A percentile compares a stretch with the other conserved stretches of the same genome.
phyloP scores from a whole-genome alignment of 1,140 invertebrate genomes.

The Hesperophylax magnus region DNA sequence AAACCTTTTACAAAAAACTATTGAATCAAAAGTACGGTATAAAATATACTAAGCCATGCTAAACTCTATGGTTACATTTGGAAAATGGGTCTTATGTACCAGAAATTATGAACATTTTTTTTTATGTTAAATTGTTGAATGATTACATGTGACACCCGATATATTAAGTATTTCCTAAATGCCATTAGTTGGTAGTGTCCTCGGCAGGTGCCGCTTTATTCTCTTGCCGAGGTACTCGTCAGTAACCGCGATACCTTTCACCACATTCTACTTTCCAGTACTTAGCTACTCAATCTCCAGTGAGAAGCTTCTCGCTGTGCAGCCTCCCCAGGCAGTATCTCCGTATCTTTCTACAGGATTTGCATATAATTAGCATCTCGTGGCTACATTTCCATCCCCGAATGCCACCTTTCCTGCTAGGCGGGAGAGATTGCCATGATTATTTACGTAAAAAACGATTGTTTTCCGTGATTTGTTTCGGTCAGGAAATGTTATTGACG shows the following conservation, averaged over 20 bases:
- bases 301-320: neutral
- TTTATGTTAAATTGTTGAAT: no score
- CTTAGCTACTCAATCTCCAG: slow-evolving; percentile 16
- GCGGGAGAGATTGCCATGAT: slow-evolving; percentile 7
- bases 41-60: no score
- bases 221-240: slow-evolving; percentile 9
- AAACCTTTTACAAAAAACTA: no score
- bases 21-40: no score
- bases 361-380: slow-evolving; percentile 56
- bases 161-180: neutral
- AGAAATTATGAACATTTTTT: no score
- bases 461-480: slow-evolving; percentile 6
- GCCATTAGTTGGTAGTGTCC: neutral
- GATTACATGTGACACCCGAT: neutral
- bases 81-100: no score
- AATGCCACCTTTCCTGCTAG: slow-evolving; percentile 3
- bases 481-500: slow-evolving; percentile 1
- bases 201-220: neutral
- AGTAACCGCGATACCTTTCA: slow-evolving; percentile 31
- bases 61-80: no score
- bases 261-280: slow-evolving; percentile 1
- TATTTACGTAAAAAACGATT: slow-evolving; percentile 26
- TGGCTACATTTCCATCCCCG: slow-evolving; percentile 40
- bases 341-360: slow-evolving; percentile 41
- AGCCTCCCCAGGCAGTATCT: slow-evolving; percentile 29